Base-by-base conservation (phyloP, 2,113 vertebrate genomes). In the Stictonetta naevosa region DNA sequence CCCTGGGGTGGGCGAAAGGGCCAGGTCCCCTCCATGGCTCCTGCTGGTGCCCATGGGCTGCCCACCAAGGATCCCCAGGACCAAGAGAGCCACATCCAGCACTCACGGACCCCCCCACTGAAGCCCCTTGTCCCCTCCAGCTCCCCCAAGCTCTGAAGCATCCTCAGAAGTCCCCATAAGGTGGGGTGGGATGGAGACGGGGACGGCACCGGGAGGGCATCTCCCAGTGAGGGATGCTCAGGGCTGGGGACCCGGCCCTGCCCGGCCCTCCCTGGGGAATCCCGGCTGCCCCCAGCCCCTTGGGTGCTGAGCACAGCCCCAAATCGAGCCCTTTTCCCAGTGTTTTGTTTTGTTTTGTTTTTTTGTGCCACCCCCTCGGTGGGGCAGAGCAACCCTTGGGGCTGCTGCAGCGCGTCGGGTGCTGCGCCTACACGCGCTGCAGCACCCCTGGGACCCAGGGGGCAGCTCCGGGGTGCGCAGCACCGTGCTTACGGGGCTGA, bases 1-100 rank as follows among this genome's bases (percentile, higher is more conserved):
- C 28, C 28, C 29, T 31, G 53, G 25, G 34, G 18, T 26, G 73
- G 48, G 29, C 36, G 22, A 17, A n/a, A 28, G 10, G 38, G 17
- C 7, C 6, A 2, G 55, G 16, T 2, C 11, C 44, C 62, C 40
- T 26, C 63, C 3, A 2, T 7, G 1, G 1, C 9, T 76, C 59
- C 63, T 2, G 0, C n/a, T 15, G 13, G 7, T 28, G 50, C 42
- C 8, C 2, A 0, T 2, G 42, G 40, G 71, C 2, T 1, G 23
- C 26, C 48, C 20, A n/a, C 79, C 63, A 33, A 23, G 31, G 56
- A 26, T 55, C 50, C 46, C 6, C 16, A 10, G 10, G 28, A 29
- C 29, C 28, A 18, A 18, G 28, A 29, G 53, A 31, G 53, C 29
- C 50, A 26, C 23, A 28, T 55, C 26, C 52, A 55, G 52, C 50